These are phyloP conservation scores for Boulengeromyrus knoepffleri DNA, from an alignment of 2,113 vertebrate species.

Conservation along the genomic window DNA sequence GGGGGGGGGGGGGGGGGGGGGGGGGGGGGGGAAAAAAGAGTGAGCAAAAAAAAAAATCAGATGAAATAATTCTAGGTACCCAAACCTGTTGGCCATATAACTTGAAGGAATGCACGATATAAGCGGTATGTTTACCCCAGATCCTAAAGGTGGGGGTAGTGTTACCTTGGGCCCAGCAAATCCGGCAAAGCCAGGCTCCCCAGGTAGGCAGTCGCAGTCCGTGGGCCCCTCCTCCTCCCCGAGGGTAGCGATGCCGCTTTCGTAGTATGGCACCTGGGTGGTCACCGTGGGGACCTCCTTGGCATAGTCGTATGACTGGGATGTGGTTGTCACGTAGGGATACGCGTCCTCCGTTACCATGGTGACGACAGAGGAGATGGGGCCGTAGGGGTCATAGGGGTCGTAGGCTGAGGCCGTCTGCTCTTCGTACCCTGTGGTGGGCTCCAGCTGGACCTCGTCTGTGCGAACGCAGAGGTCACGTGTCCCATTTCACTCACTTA, in stretches of 20 bases:
- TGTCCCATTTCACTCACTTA: neutral
- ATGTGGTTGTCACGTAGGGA: constrained; percentile 44
- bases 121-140: neutral
- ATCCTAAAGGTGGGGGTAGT: neutral
- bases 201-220: constrained; percentile 56
- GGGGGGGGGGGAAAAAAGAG: neutral
- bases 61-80: neutral
- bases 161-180: constrained; percentile 59
- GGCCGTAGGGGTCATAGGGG: constrained; percentile 35
- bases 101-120: neutral
- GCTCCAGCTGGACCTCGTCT: constrained; percentile 45
- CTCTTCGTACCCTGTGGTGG: constrained; percentile 43
- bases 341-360: constrained; percentile 61
- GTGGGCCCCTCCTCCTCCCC: constrained; percentile 41
- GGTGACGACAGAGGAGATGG: constrained; percentile 46
- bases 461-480: neutral
- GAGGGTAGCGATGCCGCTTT: constrained; percentile 25
- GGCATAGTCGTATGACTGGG: constrained; percentile 56
- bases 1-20: no score
- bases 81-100: neutral
- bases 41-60: neutral
- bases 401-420: constrained; percentile 45
- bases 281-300: constrained; percentile 54
- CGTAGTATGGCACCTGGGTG: constrained; percentile 39
- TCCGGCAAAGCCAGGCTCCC: constrained; percentile 54